These are phyloP conservation scores for Himalopsyche anomala DNA, from an alignment of 2,888 invertebrate genomes.

Conservation along the genomic window DNA sequence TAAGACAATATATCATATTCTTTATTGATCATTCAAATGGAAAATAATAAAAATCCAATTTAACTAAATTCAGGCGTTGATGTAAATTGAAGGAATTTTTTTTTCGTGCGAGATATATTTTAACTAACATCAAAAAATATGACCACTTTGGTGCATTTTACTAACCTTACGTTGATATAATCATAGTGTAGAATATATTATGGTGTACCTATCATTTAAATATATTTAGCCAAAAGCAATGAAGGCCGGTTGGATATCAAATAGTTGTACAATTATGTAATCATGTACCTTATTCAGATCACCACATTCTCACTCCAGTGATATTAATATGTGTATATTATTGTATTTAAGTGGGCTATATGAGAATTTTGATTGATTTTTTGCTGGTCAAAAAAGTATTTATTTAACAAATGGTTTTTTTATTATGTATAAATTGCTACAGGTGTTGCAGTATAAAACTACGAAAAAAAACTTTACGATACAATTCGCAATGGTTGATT, in stretches of 20 bases:
- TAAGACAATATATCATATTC: too few relatives aligned
- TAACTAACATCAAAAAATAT: too few relatives aligned
- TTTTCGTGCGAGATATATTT: too few relatives aligned
- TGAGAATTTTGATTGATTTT: background rate
- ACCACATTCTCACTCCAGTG: background rate
- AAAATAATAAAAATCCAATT: too few relatives aligned
- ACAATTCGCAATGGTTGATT: background rate
- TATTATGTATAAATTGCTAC: background rate
- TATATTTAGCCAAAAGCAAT: conserved; percentile 8
- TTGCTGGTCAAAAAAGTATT: background rate
- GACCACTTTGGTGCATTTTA: too few relatives aligned
- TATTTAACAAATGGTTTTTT: conserved; percentile 1
- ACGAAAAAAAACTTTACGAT: background rate
- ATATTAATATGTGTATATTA: background rate
- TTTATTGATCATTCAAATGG: too few relatives aligned
- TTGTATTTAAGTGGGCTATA: background rate
- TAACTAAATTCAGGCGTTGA: too few relatives aligned
- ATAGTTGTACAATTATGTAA: conserved; percentile 9
- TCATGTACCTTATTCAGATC: conserved; percentile 11
- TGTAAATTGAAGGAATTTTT: too few relatives aligned
- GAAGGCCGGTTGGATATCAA: background rate
- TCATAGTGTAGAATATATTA: too few relatives aligned
- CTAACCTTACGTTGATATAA: too few relatives aligned
- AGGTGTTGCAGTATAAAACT: background rate
- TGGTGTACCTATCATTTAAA: background rate